These are phyloP conservation scores for Ceyx cyanopectus DNA, from an alignment of 2,113 vertebrate species.

Conservation along the genomic window DNA sequence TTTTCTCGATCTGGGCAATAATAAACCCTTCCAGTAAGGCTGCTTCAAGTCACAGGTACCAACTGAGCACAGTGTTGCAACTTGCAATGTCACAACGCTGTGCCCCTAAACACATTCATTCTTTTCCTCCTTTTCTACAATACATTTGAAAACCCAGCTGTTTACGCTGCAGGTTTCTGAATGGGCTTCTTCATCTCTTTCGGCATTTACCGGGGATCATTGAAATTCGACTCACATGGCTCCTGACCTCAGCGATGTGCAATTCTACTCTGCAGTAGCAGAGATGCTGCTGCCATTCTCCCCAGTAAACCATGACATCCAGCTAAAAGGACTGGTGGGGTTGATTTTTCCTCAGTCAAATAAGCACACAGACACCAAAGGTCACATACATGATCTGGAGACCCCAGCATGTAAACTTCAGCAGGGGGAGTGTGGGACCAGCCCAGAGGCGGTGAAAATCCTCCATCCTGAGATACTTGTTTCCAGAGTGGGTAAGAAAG, in stretches of 20 bases:
- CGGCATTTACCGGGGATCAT: neutral
- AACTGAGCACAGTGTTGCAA: rapidly evolving
- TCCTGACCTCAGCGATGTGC: neutral
- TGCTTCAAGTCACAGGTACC: neutral
- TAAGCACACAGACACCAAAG: neutral
- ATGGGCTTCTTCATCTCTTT: constrained; percentile 1
- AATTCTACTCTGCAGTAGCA: neutral
- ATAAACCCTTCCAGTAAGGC: neutral
- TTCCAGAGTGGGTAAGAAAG: neutral
- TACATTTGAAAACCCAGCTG: neutral
- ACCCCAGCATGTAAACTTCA: rapidly evolving
- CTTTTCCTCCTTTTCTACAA: neutral
- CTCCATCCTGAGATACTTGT: neutral
- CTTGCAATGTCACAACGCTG: neutral
- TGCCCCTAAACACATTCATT: neutral
- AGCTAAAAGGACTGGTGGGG: neutral
- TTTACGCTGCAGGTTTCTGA: constrained; percentile 22
- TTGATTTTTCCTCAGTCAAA: neutral
- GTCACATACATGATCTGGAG: rapidly evolving
- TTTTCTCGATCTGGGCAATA: neutral
- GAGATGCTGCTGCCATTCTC: neutral
- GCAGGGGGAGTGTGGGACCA: neutral
- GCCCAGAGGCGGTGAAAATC: neutral
- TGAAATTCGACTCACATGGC: neutral
- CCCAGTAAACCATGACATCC: neutral